Percentiles rank a stretch among this genome's conserved stretches.
Evolutionary conservation across 2,113 vertebrate genomes (phyloP).

Genomic region (Climacteris rufus): DNA sequence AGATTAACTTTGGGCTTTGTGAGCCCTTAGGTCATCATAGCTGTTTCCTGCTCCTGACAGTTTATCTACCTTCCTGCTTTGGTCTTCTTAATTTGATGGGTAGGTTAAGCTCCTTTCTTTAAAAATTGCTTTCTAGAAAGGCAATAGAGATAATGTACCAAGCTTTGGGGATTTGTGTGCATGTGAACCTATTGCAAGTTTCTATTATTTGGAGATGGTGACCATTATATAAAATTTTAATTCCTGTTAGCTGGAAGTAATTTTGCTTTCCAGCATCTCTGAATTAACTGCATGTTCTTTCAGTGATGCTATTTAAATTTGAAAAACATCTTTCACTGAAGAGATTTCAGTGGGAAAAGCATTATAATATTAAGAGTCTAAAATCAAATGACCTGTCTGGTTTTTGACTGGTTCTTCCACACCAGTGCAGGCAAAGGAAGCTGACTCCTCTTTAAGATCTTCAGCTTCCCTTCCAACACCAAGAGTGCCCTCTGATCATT

Average conservation of each 20-base stretch:
- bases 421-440: background rate
- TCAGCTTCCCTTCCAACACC: background rate
- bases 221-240: background rate
- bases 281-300: background rate
- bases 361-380: background rate
- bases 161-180: background rate
- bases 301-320: background rate
- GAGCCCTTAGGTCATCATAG: background rate
- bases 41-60: background rate
- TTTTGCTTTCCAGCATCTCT: background rate
- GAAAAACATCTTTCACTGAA: background rate
- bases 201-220: background rate
- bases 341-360: background rate
- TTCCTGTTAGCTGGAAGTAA: background rate
- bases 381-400: background rate
- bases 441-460: background rate
- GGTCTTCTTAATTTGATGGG: background rate
- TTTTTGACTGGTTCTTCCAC: background rate
- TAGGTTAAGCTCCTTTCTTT: background rate
- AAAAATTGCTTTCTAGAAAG: background rate
- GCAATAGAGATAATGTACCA: accelerated
- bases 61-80: background rate
- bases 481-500: background rate
- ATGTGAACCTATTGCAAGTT: background rate
- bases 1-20: background rate